Conservation (phyloP, 2,113 vertebrate genomes). For the Podarcis cretensis region DNA sequence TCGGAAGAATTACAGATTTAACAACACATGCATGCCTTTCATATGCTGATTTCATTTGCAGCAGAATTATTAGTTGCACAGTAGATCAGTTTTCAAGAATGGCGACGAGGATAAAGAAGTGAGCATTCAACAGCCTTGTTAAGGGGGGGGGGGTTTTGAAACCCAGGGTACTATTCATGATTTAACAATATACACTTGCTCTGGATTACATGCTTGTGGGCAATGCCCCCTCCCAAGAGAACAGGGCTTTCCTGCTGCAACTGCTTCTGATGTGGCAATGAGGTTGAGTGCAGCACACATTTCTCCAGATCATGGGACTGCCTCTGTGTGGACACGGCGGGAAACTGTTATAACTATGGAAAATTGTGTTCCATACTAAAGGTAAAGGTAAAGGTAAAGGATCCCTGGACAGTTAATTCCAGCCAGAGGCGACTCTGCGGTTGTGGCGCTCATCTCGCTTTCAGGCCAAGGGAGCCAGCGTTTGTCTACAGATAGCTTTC, state of each 20-base stretch:
- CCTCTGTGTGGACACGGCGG: not conserved
- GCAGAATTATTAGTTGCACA: not conserved
- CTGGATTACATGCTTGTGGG: not conserved
- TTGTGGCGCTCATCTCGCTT: too few relatives aligned
- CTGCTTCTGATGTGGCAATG: not conserved
- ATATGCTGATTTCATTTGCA: slow-evolving; percentile 28
- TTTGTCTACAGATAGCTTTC: too few relatives aligned
- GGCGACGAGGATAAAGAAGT: not conserved
- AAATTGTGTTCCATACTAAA: not conserved
- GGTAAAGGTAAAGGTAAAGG: too few relatives aligned
- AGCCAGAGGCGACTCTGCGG: too few relatives aligned
- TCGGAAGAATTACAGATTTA: not conserved
- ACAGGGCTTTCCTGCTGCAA: not conserved
- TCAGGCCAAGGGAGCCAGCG: too few relatives aligned
- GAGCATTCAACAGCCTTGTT: not conserved
- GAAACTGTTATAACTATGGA: not conserved
- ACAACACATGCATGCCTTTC: not conserved
- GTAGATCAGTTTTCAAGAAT: not conserved
- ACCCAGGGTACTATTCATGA: not conserved
- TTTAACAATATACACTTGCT: not conserved
- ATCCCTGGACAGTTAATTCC: too few relatives aligned
- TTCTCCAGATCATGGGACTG: not conserved
- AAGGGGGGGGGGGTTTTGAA: not conserved
- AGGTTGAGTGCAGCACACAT: not conserved
- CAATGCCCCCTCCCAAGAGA: not conserved